Evolutionary conservation across 1,140 invertebrate genomes (phyloP).

Genomic region (Solen grandis): DNA sequence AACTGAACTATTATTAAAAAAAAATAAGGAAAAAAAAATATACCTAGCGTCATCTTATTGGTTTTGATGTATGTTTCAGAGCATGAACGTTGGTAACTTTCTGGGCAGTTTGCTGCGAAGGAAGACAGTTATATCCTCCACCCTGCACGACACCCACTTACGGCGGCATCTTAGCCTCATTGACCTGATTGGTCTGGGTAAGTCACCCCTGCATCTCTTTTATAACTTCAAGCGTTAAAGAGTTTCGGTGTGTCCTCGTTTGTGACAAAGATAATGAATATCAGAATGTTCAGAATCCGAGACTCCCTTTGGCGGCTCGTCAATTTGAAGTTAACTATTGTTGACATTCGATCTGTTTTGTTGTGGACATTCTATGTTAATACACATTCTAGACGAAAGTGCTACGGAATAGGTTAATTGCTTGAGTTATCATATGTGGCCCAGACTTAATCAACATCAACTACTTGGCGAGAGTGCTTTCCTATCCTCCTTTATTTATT

Average conservation of each 20-base stretch:
- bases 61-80: no score
- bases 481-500: no score
- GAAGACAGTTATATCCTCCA: constrained; percentile 65
- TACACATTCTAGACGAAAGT: neutral
- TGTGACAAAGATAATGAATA: no score
- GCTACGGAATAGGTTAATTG: no score
- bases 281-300: no score
- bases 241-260: no score
- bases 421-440: no score
- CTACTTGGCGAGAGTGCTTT: no score
- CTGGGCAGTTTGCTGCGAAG: constrained; percentile 59
- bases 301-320: neutral
- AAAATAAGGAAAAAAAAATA: no score
- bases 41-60: no score
- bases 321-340: neutral
- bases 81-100: constrained; percentile 8
- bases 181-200: constrained; percentile 73
- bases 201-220: constrained; percentile 12
- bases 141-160: constrained; percentile 64
- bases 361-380: neutral
- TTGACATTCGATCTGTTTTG: neutral
- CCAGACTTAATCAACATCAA: no score
- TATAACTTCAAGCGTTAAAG: neutral
- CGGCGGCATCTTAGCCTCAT: constrained; percentile 68
- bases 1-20: no score